Conservation (phyloP, 2,113 vertebrate species). For the Xiphophorus couchianus region DNA sequence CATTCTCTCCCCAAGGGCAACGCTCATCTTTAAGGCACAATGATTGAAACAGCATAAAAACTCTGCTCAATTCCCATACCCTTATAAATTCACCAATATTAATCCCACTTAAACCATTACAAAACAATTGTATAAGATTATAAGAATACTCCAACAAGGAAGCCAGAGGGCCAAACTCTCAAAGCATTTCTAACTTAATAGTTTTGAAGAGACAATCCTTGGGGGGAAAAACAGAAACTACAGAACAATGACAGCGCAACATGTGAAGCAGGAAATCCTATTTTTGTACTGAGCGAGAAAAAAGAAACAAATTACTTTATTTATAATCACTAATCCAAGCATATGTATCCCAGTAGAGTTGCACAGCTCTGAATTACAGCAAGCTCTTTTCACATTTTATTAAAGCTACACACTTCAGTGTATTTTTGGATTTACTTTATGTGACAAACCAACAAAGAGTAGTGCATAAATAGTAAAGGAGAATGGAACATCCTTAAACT, state of each 20-base stretch:
- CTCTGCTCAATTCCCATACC: slow-evolving; percentile 1
- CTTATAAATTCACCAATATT: slow-evolving; percentile 20
- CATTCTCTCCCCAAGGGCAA: slow-evolving; percentile 33
- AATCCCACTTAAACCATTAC: slow-evolving; percentile 35
- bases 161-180: not conserved
- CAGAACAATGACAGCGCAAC: not conserved
- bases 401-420: too few relatives aligned
- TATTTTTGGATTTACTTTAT: too few relatives aligned
- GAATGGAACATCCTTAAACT: too few relatives aligned
- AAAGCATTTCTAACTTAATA: not conserved
- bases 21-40: slow-evolving; percentile 8
- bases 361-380: slow-evolving; percentile 21
- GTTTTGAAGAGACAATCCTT: not conserved
- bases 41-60: slow-evolving; percentile 31
- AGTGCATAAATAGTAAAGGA: too few relatives aligned
- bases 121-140: not conserved
- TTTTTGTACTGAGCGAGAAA: not conserved
- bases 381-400: too few relatives aligned
- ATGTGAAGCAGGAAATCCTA: slow-evolving; percentile 32
- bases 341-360: slow-evolving; percentile 47
- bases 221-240: not conserved
- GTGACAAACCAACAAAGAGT: too few relatives aligned
- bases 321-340: slow-evolving; percentile 2
- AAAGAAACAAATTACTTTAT: too few relatives aligned
- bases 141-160: not conserved